Base-by-base conservation (phyloP, 2,113 vertebrate genomes). In the Chunga burmeisteri region DNA sequence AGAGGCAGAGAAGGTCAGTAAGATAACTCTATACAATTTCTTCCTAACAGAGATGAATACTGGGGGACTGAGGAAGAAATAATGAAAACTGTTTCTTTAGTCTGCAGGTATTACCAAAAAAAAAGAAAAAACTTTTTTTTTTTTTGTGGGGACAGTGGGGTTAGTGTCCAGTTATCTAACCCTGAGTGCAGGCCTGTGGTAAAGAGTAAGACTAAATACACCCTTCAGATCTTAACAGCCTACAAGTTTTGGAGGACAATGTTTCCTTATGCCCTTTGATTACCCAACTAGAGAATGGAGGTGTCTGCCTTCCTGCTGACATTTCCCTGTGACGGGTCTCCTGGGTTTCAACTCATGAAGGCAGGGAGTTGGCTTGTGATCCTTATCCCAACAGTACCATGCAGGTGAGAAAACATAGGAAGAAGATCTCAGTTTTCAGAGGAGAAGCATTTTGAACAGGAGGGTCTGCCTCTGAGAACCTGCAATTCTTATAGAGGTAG, bases 91-190 rank as follows among this genome's bases (percentile, higher is more conserved):
- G 16, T 0, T 44, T 65, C 12, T 87, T 90, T n/a, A 56, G 30
- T 34, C n/a, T 38, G n/a, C 0, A 2, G 11, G 2, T 50, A 34
- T 25, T 59, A 38, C 5, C 7, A 12, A 11, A 10, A 26, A 79
- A 49, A 1, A 25, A 18, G 9, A 27, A 50, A 26, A 15, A 66
- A 5, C 1, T 0, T 2, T 72, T 14, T 13, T 72, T 14, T 13
- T 38, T 90, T 73, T 14, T 47, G 22, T 34, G 34, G 5, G 14
- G 36, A 70, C 3, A 42, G 42, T 55, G 32, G 12, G n/a, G 16
- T 49, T 66, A 32, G 27, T 89, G 13, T 30, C 38, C 42, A 32
- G 16, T 27, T 74, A 23, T 38, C 32, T 52, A 81, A 68, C 2
- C 14, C 27, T 19, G 16, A 52, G 11, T 16, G 5, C 21, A 81